Base-by-base conservation (phyloP, 2,113 vertebrate genomes). In the Tachuris rubrigastra region DNA sequence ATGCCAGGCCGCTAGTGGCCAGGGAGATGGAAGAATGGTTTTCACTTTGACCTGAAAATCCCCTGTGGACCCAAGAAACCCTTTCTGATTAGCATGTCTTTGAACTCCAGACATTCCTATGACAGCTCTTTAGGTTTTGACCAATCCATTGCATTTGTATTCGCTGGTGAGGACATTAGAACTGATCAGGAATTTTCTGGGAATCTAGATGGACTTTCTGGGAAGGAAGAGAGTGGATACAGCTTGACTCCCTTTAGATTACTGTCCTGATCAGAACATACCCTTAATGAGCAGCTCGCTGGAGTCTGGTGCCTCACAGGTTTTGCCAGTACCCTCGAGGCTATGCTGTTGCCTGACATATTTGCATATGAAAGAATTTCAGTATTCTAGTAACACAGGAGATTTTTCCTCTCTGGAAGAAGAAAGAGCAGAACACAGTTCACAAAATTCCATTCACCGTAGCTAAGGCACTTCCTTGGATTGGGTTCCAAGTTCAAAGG, bases 291-390 rank as follows among this genome's bases (percentile, higher is more conserved):
- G 94, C 87, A 95, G 90, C 84, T 95, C 15, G 1, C 63, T 88
- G n/a, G 24, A 67, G 46, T 39, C 94, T 76, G 78, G 30, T 69
- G 69, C 74, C 91, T 97, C 87, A 39, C 96, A 77, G 20, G 75
- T 94, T 96, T 73, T 97, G 95, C 90, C 85, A 90, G 65, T 93
- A 69, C 88, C 91, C 96, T 93, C 81, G 89, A 76, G 95, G 95
- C 94, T 90, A 8, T 84, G 80, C 85, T 95, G 44, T 56, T 97
- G 93, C 94, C 87, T 97, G 95, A 83, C 74, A 67, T 67, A 97
- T 95, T 93, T 96, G 83, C 94, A 96, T 94, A 95, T 95, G 95
- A 96, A 97, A 96, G 94, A 91, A 94, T 96, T 71, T 95, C 93
- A 82, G 77, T 71, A 30, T 93, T 90, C 75, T 52, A 87, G 79